Percentiles rank a stretch among this genome's conserved stretches.
phyloP scores from a whole-genome alignment of 2,797 vertebrate species.

The Falco concolor region DNA sequence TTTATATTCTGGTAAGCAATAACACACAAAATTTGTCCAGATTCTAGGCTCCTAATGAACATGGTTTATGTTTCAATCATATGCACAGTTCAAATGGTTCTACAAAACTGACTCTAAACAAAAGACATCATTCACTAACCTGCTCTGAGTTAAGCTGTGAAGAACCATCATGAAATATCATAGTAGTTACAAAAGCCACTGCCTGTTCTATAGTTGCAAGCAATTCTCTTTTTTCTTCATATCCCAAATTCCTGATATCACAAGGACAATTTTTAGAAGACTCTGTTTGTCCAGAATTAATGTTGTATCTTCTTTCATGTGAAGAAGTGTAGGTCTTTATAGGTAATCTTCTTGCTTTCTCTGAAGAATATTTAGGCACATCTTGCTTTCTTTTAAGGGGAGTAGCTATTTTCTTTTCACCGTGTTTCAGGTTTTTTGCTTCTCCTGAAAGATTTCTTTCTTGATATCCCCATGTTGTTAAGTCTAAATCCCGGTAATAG shows the following conservation, averaged over 20 bases:
- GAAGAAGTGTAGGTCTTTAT: neutral
- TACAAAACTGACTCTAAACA: neutral
- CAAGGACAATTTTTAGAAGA: constrained; percentile 53
- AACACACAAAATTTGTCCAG: neutral
- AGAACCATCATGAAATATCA: constrained; percentile 84
- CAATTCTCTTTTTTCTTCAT: constrained; percentile 70
- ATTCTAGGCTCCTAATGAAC: neutral
- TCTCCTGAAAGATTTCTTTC: neutral
- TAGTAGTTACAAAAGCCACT: constrained; percentile 75
- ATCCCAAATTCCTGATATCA: constrained; percentile 71
- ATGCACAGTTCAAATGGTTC: neutral
- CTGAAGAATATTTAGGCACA: neutral
- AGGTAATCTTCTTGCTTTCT: neutral
- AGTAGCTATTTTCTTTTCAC: neutral
- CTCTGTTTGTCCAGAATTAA: neutral
- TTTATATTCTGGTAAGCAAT: neutral
- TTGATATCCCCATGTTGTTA: neutral
- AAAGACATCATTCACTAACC: constrained; percentile 68
- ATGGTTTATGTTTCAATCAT: neutral
- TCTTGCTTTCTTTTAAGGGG: constrained; percentile 71
- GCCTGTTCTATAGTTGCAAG: constrained; percentile 66
- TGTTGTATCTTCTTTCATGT: neutral
- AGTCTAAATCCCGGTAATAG: neutral
- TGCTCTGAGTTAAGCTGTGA: constrained; percentile 81
- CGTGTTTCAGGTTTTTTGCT: neutral